Conservation (phyloP, 2,113 vertebrate species). For the Scophthalmus maximus region DNA sequence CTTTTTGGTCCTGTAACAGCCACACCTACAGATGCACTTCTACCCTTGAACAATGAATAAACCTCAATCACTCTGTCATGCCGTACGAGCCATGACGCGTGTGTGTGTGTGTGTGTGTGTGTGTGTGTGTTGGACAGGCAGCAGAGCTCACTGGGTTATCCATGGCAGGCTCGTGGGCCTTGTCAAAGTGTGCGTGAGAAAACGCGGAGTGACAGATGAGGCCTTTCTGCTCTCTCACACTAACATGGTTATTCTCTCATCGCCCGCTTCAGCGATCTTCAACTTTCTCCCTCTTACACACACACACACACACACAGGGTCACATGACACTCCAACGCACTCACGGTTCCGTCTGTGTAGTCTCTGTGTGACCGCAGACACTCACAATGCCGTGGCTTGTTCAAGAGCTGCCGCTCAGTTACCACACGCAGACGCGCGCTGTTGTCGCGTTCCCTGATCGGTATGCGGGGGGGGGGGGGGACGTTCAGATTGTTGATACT, state of each 20-base stretch:
- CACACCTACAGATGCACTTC: conserved; percentile 41
- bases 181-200: conserved; percentile 70
- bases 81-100: conserved; percentile 60
- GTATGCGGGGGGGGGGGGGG: no score
- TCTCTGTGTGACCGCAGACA: conserved; percentile 4
- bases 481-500: conserved; percentile 59
- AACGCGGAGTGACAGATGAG: conserved; percentile 81
- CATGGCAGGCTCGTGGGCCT: conserved; percentile 59
- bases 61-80: conserved; percentile 53
- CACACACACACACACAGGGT: conserved; percentile 24
- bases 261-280: conserved; percentile 62
- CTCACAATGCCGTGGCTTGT: conserved; percentile 17
- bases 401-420: conserved; percentile 16
- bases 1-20: conserved; percentile 11
- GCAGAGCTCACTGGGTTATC: conserved; percentile 58
- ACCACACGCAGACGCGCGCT: not conserved
- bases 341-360: conserved; percentile 8
- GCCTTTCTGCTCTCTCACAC: conserved; percentile 77
- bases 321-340: conserved; percentile 1
- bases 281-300: not conserved
- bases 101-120: conserved; percentile 43
- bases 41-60: conserved; percentile 61
- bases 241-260: conserved; percentile 77
- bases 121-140: conserved; percentile 44
- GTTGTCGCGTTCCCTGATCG: conserved; percentile 2